Conservation (phyloP, 2,797 vertebrate species). For the Tragopan temminckii region DNA sequence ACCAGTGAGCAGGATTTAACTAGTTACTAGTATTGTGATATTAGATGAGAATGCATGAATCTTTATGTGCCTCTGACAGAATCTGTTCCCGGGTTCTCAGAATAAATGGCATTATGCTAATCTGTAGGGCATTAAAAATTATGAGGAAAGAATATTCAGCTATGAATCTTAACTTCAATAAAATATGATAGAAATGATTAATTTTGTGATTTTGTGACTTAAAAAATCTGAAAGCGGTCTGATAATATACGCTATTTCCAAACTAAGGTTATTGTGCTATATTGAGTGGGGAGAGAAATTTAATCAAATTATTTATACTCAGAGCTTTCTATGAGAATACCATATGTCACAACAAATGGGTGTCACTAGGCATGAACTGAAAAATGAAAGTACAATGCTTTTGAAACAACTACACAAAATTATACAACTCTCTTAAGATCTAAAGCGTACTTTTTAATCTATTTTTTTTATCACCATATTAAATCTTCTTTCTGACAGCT, state of each 20-base stretch:
- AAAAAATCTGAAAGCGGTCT: neutral
- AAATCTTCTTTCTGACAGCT: conserved; percentile 78
- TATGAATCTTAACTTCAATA: neutral
- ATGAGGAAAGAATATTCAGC: neutral
- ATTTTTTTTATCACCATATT: conserved; percentile 78
- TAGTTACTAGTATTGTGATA: neutral
- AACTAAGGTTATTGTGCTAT: neutral
- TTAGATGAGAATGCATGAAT: neutral
- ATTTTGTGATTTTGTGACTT: neutral
- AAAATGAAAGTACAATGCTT: conserved; percentile 22
- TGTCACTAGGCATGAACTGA: conserved; percentile 1
- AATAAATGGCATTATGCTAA: neutral
- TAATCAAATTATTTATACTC: neutral
- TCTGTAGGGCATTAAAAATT: neutral
- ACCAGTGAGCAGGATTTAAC: neutral
- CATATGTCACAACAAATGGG: neutral
- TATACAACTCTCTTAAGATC: conserved; percentile 56
- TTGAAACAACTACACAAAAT: conserved; percentile 45
- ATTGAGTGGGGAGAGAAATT: neutral
- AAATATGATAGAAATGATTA: neutral
- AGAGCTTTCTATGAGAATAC: neutral
- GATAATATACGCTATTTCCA: neutral
- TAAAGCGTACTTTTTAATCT: conserved; percentile 55
- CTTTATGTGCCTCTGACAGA: neutral
- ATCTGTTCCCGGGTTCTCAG: neutral